Percentiles rank a stretch among this genome's conserved stretches.
These are phyloP conservation scores for Folsomia candida DNA, from an alignment of 2,888 invertebrate species.

Conservation along the genomic window DNA sequence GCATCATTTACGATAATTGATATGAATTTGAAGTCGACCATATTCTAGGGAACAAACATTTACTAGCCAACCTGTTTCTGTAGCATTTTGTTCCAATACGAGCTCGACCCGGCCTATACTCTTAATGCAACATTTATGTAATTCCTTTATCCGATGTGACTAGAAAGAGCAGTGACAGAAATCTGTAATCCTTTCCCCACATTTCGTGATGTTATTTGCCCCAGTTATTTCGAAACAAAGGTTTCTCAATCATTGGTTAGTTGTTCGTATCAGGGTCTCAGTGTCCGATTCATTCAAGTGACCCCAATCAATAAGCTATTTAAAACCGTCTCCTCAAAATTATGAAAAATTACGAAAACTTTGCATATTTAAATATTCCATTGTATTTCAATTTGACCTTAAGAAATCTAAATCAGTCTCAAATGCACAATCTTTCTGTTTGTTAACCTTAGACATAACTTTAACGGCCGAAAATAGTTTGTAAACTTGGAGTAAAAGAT, in stretches of 20 bases:
- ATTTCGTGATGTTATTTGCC: not conserved
- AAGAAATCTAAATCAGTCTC: no score
- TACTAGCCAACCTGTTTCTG: not conserved
- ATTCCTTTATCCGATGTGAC: not conserved
- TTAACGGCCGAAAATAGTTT: no score
- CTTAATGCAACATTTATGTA: not conserved
- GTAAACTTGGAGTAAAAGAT: no score
- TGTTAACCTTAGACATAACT: no score
- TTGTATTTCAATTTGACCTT: no score
- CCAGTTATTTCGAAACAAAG: not conserved
- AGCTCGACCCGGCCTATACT: not conserved
- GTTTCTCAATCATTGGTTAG: no score
- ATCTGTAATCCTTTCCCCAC: constrained; percentile 1
- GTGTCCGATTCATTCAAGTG: no score
- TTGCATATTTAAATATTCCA: no score
- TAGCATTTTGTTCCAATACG: not conserved
- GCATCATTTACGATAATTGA: not conserved
- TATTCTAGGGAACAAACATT: not conserved
- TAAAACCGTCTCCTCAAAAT: not conserved
- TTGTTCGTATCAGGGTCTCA: no score
- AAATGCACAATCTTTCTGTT: no score
- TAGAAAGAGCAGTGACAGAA: not conserved
- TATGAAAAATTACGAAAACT: no score
- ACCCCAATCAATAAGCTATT: not conserved
- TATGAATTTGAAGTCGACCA: not conserved